These are phyloP conservation scores for Cryptocephalus primarius DNA, from an alignment of 2,888 invertebrate species.

Conservation along the genomic window DNA sequence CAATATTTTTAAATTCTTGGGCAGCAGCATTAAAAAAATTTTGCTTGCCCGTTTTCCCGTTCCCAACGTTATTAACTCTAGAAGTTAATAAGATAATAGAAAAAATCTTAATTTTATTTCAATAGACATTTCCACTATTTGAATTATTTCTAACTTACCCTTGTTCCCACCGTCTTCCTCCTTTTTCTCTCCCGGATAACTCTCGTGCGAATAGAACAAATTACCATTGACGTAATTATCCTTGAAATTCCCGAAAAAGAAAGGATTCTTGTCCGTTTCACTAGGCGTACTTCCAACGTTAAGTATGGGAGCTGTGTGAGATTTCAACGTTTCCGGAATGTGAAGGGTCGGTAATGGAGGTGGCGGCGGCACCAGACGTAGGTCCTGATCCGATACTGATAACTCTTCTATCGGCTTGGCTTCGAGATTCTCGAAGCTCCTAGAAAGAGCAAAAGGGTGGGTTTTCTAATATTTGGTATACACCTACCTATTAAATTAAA, in stretches of 20 bases:
- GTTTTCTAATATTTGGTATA: too few relatives aligned
- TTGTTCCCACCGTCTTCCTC: not conserved
- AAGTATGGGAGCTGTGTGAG: not conserved
- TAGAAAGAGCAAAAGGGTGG: constrained; percentile 6
- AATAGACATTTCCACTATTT: not conserved
- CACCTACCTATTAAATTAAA: too few relatives aligned
- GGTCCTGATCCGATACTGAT: constrained; percentile 20
- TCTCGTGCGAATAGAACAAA: constrained; percentile 18
- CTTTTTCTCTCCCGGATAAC: not conserved
- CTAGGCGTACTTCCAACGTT: constrained; percentile 1
- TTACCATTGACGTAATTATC: constrained; percentile 25
- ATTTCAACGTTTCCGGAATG: not conserved
- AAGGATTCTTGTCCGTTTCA: constrained; percentile 23
- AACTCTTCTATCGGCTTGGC: constrained; percentile 22
- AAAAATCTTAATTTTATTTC: too few relatives aligned
- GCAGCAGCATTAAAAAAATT: too few relatives aligned
- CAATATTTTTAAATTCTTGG: too few relatives aligned
- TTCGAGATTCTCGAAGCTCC: constrained; percentile 30
- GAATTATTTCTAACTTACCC: not conserved
- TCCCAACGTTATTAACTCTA: too few relatives aligned
- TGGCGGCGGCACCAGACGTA: constrained; percentile 17
- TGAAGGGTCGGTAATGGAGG: constrained; percentile 2
- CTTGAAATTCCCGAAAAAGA: constrained; percentile 27
- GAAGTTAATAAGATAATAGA: too few relatives aligned
- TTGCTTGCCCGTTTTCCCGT: too few relatives aligned